Evolutionary conservation across 2,888 invertebrate species (phyloP), one percentile per base, ranked within the genome.

Genomic region (Acrocyrtus sp.): DNA sequence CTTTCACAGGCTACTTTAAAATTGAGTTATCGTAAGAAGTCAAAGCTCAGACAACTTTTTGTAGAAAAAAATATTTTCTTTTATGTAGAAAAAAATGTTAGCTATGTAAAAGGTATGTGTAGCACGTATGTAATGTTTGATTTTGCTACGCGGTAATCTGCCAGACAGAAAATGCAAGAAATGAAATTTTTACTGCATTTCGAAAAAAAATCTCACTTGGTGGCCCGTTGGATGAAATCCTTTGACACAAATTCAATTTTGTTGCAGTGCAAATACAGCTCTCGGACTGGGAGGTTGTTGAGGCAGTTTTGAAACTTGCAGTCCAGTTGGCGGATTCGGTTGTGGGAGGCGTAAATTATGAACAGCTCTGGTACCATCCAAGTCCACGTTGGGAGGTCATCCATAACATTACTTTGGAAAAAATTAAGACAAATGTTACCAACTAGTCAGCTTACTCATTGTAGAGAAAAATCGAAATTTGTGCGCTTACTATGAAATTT

Each of bases 401-500:
- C 78, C 69, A 80, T 72, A 29, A 78, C 76, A 61, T 80, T 80
- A 50, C 80, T 80, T 8, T 34, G 51, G 24, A 10, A 21, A 56
- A 56, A n/a, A n/a, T n/a, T n/a, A n/a, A n/a, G n/a, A n/a, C n/a
- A n/a, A n/a, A n/a, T n/a, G n/a, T n/a, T n/a, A n/a, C n/a, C n/a
- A n/a, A n/a, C n/a, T n/a, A n/a, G n/a, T n/a, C n/a, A n/a, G n/a
- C n/a, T n/a, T n/a, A n/a, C n/a, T n/a, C n/a, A n/a, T n/a, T n/a
- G n/a, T n/a, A n/a, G n/a, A n/a, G n/a, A n/a, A n/a, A n/a, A n/a
- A n/a, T n/a, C n/a, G n/a, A n/a, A n/a, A n/a, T n/a, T n/a, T 21
- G 3, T 17, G 48, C n/a, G 84, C 86, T 85, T 82, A 87, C 87
- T 91, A 90, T 6, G 92, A 92, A 12, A 94, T 89, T 82, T 94